phyloP scores from a whole-genome alignment of 2,113 vertebrate genomes.

The Antennarius striatus region DNA sequence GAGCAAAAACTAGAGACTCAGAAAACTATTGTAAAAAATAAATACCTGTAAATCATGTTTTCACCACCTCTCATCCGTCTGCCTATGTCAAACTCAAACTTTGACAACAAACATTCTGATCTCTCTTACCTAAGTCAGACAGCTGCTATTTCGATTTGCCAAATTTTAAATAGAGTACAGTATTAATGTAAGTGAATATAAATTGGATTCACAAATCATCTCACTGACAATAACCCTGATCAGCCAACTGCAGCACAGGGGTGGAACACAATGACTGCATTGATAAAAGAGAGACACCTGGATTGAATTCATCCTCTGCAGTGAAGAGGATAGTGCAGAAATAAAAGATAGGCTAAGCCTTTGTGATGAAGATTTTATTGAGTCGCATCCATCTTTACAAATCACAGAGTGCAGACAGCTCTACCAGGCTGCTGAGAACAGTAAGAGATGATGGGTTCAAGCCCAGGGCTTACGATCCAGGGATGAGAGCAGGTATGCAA shows the following conservation, averaged over 20 bases:
- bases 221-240: neutral
- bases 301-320: conserved; percentile 14
- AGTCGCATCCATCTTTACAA: conserved; percentile 42
- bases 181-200: conserved; percentile 8
- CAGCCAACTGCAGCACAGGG: conserved; percentile 3
- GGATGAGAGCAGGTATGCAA: conserved; percentile 48
- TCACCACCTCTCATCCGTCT: no score
- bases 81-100: no score
- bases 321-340: conserved; percentile 6
- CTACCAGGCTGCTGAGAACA: conserved; percentile 45
- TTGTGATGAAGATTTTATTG: conserved; percentile 55
- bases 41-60: no score
- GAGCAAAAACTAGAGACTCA: no score
- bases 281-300: conserved; percentile 38
- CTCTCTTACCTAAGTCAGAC: neutral
- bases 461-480: conserved; percentile 32
- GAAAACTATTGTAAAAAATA: no score
- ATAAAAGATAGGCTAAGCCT: conserved; percentile 25
- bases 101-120: no score
- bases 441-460: conserved; percentile 41
- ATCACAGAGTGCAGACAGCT: conserved; percentile 43
- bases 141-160: conserved; percentile 30
- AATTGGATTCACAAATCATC: conserved; percentile 11
- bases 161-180: conserved; percentile 15
- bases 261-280: conserved; percentile 8